A percentile compares a stretch with the other conserved stretches of the same genome.
Conservation (phyloP, 2,113 vertebrate genomes). For the Dinomys branickii region DNA sequence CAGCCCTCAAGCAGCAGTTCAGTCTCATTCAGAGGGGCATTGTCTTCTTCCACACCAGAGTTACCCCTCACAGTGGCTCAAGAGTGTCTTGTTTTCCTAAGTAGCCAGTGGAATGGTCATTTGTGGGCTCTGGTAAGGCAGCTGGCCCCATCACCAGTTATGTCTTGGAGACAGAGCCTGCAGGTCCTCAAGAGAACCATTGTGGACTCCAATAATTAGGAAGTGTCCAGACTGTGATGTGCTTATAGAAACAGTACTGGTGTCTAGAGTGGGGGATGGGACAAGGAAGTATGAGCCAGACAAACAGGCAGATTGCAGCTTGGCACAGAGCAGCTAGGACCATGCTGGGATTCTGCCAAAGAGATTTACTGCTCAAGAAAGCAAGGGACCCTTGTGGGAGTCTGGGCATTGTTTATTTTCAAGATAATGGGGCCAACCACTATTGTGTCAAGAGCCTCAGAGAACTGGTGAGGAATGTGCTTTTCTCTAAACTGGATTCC, state of each 20-base stretch:
- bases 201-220: background rate
- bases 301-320: background rate
- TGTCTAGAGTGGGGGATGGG: background rate
- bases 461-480: background rate
- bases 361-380: constrained; percentile 41
- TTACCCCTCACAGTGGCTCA: background rate
- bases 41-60: constrained; percentile 48
- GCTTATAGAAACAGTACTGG: background rate
- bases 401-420: constrained; percentile 56
- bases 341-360: constrained; percentile 20
- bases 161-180: background rate
- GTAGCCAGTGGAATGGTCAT: background rate
- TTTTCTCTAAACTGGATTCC: constrained; percentile 33
- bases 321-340: constrained; percentile 19
- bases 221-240: background rate
- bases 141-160: constrained; percentile 32
- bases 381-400: background rate
- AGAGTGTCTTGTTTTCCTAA: constrained; percentile 6
- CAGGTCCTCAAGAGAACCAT: background rate
- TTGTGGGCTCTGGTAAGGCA: constrained; percentile 31
- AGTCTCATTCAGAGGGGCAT: constrained; percentile 2
- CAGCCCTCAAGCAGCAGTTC: background rate
- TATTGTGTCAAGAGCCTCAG: background rate
- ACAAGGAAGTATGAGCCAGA: background rate
- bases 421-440: constrained; percentile 10